These are phyloP conservation scores for Barbus barbus DNA, from an alignment of 2,113 vertebrate genomes.

Conservation along the genomic window DNA sequence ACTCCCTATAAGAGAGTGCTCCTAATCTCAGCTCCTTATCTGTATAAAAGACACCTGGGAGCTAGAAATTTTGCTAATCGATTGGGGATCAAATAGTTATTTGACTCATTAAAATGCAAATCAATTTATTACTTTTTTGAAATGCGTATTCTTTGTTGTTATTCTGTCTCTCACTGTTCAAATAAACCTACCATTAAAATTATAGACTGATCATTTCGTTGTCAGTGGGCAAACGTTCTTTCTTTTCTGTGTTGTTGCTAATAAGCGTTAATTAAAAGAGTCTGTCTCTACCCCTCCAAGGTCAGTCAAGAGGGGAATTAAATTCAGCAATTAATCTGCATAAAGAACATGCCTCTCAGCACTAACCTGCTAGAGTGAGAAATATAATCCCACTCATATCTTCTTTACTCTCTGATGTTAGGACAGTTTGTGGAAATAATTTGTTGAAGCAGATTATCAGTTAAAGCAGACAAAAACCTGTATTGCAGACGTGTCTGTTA, in stretches of 20 bases:
- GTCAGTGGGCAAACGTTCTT: too few species aligned
- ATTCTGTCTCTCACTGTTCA: too few species aligned
- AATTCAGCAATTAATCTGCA: conserved; percentile 52
- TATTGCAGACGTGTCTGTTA: neutral
- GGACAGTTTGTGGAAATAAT: neutral
- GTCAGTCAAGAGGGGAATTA: conserved; percentile 39
- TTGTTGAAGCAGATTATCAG: neutral
- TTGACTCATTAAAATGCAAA: too few species aligned
- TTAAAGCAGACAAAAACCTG: neutral
- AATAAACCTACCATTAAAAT: too few species aligned
- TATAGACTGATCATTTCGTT: too few species aligned
- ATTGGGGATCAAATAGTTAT: too few species aligned
- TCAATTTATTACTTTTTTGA: too few species aligned
- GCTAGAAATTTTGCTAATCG: too few species aligned
- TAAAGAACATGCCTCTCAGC: conserved; percentile 43
- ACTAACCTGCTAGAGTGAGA: conserved; percentile 40
- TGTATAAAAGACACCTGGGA: too few species aligned
- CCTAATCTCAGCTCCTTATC: too few species aligned
- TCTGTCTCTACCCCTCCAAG: conserved; percentile 14
- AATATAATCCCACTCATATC: conserved; percentile 37
- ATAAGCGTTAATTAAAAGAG: neutral
- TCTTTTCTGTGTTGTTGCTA: neutral
- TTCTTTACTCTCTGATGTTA: conserved; percentile 35
- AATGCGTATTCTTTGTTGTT: too few species aligned
- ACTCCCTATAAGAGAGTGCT: too few species aligned